These are phyloP conservation scores for Platycnemis pennipes DNA, from an alignment of 2,888 invertebrate species.

Conservation along the genomic window DNA sequence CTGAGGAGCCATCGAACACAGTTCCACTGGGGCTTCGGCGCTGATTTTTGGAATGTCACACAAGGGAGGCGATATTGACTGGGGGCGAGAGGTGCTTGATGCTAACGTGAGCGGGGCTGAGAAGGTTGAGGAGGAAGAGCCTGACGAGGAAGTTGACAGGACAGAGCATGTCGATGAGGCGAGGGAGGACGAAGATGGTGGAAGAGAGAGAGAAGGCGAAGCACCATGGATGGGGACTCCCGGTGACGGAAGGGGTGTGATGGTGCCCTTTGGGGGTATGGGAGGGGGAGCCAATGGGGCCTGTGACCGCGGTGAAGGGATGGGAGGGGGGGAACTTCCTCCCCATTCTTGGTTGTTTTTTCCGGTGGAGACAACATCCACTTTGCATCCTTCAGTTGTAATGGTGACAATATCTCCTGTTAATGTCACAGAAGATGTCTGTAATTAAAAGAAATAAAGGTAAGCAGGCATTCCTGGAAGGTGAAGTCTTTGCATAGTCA, in stretches of 20 bases:
- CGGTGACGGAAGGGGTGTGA: constrained; percentile 71
- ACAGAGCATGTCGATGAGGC: constrained; percentile 43
- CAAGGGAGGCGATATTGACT: constrained; percentile 24
- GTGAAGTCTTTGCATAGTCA: not conserved
- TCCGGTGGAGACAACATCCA: not conserved
- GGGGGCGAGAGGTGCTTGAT: constrained; percentile 9
- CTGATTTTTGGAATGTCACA: constrained; percentile 35
- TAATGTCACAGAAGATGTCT: constrained; percentile 35
- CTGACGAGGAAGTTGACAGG: constrained; percentile 41
- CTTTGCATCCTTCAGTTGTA: constrained; percentile 40
- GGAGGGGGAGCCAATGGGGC: constrained; percentile 74
- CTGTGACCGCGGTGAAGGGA: constrained; percentile 73
- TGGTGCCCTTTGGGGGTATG: constrained; percentile 74
- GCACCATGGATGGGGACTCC: constrained; percentile 64
- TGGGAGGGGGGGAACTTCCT: constrained; percentile 72
- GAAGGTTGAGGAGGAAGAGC: constrained; percentile 48
- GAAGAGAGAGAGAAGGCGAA: constrained; percentile 21
- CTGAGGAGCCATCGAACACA: constrained; percentile 51
- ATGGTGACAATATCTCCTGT: constrained; percentile 48
- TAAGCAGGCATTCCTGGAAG: too few species aligned
- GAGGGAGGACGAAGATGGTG: constrained; percentile 47
- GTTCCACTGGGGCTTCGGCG: constrained; percentile 13
- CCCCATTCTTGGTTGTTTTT: constrained; percentile 54
- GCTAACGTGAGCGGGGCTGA: constrained; percentile 34
- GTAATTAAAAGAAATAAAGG: not conserved